Evolutionary conservation across 2,113 vertebrate species (phyloP).

Genomic region (Pongo pygmaeus): DNA sequence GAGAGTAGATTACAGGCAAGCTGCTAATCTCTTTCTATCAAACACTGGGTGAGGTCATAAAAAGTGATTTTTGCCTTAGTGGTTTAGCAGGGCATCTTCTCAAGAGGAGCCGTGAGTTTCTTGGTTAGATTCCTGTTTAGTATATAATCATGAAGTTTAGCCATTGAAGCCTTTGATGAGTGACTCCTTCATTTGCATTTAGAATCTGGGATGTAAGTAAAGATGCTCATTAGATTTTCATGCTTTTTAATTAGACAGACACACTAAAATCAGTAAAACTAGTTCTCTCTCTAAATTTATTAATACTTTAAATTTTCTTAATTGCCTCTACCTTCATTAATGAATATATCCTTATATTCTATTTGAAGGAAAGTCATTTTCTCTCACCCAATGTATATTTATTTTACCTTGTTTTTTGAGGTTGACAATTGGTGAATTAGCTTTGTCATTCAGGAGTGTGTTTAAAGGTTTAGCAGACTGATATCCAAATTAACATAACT

Average conservation of each 20-base stretch:
- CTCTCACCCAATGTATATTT: background rate
- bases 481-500: background rate
- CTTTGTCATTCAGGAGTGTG: background rate
- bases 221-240: background rate
- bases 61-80: background rate
- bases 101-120: background rate
- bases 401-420: background rate
- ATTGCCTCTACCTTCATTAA: background rate
- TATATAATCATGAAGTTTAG: background rate
- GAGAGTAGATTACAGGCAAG: background rate
- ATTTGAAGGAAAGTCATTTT: background rate
- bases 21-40: background rate
- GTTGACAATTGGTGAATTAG: background rate
- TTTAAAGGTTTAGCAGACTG: background rate
- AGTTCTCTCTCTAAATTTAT: background rate
- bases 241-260: slow-evolving; percentile 12
- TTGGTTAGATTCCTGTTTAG: background rate
- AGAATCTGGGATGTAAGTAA: background rate
- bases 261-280: background rate
- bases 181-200: background rate
- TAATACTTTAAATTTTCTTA: background rate
- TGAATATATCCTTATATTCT: background rate
- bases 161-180: background rate
- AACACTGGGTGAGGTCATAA: background rate
- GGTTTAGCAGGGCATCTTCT: background rate